Base-by-base conservation (phyloP, 2,888 invertebrate species). In the Marasmarcha lunaedactyla region DNA sequence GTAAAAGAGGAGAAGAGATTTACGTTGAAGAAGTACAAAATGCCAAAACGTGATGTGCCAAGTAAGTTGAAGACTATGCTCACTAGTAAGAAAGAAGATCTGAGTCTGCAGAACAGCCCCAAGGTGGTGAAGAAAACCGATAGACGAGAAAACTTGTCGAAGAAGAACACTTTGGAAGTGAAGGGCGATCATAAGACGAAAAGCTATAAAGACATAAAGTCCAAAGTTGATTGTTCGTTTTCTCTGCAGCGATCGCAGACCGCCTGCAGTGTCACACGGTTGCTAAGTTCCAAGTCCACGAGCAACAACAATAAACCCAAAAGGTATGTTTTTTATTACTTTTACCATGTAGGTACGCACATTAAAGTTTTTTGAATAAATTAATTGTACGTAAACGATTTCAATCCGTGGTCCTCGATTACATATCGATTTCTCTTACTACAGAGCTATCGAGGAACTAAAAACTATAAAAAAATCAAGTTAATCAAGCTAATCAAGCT, bases 141-240 rank as follows among this genome's bases (percentile, higher is more conserved):
- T 13, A 88, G 92, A 50, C 93, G 95, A 88, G 94, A 94, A 59
- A 72, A 57, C 53, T 56, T 74, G 41, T 53, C 66, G 27, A 83
- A 83, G 52, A 81, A 79, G 53, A 74, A 63, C 48, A 60, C 70
- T 5, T 88, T 91, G 38, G 94, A 95, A 37, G 90, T 92, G 88
- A 92, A 90, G 70, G 86, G 78, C 37, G 91, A 92, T 52, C 88
- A 87, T 51, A 88, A 89, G 55, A 85, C 85, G 30, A 90, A 91
- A 60, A 88, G 90, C 9, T 89, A 90, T 49, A 93, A 92, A 71
- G 95, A 96, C 65, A 91, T 96, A 26, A 96, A 95, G 71, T 93
- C 95, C 36, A 92, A 93, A 72, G 90, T 94, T 44, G 86, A 86
- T 48, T 86, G 87, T 57, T 79, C 84, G 13, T 78, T 78, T 55